phyloP scores from a whole-genome alignment of 2,888 invertebrate species.

The Linnaemya tessellans region DNA sequence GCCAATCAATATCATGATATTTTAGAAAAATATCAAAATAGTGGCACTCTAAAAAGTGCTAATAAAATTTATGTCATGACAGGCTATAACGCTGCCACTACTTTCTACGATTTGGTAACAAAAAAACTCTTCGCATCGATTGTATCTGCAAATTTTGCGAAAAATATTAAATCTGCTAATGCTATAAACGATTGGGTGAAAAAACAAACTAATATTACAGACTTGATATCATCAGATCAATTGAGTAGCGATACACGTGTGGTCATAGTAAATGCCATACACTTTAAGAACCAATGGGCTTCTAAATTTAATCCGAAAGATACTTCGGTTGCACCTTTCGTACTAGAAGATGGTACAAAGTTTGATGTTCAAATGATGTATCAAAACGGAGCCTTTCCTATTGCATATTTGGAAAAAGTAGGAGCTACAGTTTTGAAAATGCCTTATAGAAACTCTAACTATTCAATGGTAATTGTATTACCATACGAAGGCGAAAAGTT shows the following conservation, averaged over 20 bases:
- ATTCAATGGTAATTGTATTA: constrained; percentile 90
- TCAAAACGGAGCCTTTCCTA: neutral
- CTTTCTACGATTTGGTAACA: constrained; percentile 85
- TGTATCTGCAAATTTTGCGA: constrained; percentile 86
- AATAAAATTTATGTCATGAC: constrained; percentile 89
- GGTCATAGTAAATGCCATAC: constrained; percentile 92
- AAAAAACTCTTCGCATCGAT: constrained; percentile 87
- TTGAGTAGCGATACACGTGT: constrained; percentile 85
- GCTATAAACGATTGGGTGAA: constrained; percentile 93
- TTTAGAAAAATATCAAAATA: constrained; percentile 77
- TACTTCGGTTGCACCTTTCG: constrained; percentile 84
- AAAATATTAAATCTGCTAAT: constrained; percentile 83
- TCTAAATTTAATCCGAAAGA: constrained; percentile 73
- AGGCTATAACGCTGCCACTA: constrained; percentile 84
- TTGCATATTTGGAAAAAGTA: constrained; percentile 84
- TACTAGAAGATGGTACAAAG: no score
- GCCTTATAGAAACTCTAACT: constrained; percentile 87
- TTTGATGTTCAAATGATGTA: constrained; percentile 86
- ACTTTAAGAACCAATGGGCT: constrained; percentile 92
- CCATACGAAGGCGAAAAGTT: constrained; percentile 90
- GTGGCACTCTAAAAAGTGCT: constrained; percentile 85
- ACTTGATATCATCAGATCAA: constrained; percentile 86
- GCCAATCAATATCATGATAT: neutral
- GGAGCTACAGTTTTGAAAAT: constrained; percentile 85
- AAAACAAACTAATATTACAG: constrained; percentile 91